Base-by-base conservation (phyloP, 2,888 invertebrate species). In the Furcula furcula region DNA sequence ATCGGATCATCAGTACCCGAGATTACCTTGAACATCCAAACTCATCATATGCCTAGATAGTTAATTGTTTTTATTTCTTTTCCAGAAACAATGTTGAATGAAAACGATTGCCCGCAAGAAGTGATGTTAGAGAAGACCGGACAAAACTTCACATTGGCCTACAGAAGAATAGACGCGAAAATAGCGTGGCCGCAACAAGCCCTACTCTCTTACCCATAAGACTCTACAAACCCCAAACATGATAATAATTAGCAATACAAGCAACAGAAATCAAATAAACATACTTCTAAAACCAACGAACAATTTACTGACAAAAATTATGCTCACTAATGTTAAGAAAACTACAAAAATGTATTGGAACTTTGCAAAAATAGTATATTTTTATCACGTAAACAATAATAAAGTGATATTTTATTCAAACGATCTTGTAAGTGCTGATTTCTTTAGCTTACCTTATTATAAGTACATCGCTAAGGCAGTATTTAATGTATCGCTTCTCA, bases 121-220 rank as follows among this genome's bases (percentile, higher is more conserved):
- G 92, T 97, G 22, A 93, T 95, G 76, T 83, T 91, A 12, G 91
- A 91, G 52, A 91, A 91, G 54, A 93, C 91, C 55, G 94, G 93
- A 33, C 94, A 94, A 69, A 95, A 97, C 67, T 97, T 96, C 82
- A 94, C 97, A 75, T 92, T 98, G 77, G 98, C 97, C 10, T 98
- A 97, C 89, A 98, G 98, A 84, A 91, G 98, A 45, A 95, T 96
- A 76, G 98, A 98, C 72, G 98, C 98, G 15, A 98, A 98, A 87
- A 98, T 98, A 56, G 98, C 98, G 37, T 98, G 98, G 98, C 98
- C 98, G 35, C 91, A 92, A 50, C 91, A 91, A 48, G 88, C 89
- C 0, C 39, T 89, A 26, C 65, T 75, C 7, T 89, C 89, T 18
- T 88, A 85, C 48, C 88, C 89, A 0, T 88, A 77, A 27, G 19